phyloP scores from a whole-genome alignment of 2,797 vertebrate species.

The Nyctalus aviator region DNA sequence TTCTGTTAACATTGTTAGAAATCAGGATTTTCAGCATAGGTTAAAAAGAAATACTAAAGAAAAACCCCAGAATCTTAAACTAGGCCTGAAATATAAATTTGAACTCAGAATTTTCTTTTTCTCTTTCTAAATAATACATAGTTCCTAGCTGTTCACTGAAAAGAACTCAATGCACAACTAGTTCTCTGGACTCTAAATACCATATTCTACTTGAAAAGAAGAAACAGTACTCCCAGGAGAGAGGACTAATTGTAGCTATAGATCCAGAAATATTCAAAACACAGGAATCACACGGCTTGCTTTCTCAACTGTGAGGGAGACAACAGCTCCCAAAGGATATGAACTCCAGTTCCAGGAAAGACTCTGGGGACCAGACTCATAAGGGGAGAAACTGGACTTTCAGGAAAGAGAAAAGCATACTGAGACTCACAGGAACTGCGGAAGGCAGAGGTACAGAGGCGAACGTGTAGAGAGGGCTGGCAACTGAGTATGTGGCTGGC shows the following conservation, averaged over 20 bases:
- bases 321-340: no score
- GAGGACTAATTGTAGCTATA: not conserved
- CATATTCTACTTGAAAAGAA: constrained; percentile 7
- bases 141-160: not conserved
- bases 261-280: not conserved
- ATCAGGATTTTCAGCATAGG: not conserved
- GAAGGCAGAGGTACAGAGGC: no score
- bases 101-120: constrained; percentile 9
- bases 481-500: no score
- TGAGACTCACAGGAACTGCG: no score
- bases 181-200: not conserved
- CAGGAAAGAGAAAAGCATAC: no score
- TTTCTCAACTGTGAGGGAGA: no score
- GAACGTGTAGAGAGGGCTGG: no score
- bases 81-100: constrained; percentile 20
- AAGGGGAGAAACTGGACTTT: no score
- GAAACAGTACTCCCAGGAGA: not conserved
- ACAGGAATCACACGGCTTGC: not conserved
- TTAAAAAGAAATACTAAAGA: not conserved
- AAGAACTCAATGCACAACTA: not conserved
- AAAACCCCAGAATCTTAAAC: constrained; percentile 27
- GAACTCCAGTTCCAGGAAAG: no score
- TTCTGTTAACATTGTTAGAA: not conserved
- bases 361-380: no score
- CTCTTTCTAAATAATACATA: constrained; percentile 8